Conservation (phyloP, 2,113 vertebrate species). For the Siniperca chuatsi region DNA sequence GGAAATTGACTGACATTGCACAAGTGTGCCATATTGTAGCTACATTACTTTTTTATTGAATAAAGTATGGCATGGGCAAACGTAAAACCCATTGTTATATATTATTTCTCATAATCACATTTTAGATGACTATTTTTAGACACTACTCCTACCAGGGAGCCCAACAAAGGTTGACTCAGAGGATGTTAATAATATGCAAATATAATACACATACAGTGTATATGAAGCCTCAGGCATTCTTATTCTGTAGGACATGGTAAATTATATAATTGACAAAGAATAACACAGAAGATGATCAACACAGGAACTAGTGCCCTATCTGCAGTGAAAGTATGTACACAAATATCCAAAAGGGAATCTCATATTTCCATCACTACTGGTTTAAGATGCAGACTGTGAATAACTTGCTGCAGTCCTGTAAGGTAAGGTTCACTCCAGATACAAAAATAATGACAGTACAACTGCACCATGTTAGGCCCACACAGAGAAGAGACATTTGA, state of each 20-base stretch:
- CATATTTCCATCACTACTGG: neutral
- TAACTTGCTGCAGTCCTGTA: neutral
- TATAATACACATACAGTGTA: neutral
- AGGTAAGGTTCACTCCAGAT: neutral
- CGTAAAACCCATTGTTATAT: neutral
- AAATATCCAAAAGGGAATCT: neutral
- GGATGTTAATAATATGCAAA: conserved; percentile 11
- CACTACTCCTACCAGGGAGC: neutral
- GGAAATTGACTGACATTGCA: conserved; percentile 68
- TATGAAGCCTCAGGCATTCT: conserved; percentile 10
- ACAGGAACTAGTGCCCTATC: neutral
- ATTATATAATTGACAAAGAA: neutral
- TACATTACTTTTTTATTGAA: conserved; percentile 76
- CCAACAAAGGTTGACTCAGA: neutral
- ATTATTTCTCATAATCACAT: conserved; percentile 12
- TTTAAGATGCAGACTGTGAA: neutral
- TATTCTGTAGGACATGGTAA: conserved; percentile 2
- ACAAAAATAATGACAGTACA: neutral
- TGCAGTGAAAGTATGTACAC: neutral
- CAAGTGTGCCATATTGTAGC: conserved; percentile 75
- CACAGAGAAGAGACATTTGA: neutral
- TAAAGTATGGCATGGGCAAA: conserved; percentile 72
- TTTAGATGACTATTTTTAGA: conserved; percentile 3
- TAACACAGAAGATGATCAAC: neutral
- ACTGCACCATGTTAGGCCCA: neutral